Base-by-base conservation (phyloP, 2,888 invertebrate genomes). In the Eupithecia vulgata region DNA sequence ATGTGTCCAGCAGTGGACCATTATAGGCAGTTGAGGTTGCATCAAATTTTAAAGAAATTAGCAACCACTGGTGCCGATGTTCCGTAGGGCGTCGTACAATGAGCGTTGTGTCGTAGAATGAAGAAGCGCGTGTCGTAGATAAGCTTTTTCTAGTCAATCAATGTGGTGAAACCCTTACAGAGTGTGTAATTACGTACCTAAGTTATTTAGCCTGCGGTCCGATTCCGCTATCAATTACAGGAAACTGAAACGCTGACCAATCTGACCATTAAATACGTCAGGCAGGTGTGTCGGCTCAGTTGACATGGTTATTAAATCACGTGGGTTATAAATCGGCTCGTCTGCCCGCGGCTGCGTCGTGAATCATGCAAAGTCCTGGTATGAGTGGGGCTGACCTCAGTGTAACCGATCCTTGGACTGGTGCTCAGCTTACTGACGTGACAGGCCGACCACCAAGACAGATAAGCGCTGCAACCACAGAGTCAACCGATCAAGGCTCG, bases 221-320 rank as follows among this genome's bases (percentile, higher is more conserved):
- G 48, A 48, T 48, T 52, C 21, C 48, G 21, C 48, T 52, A 52
- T 61, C 61, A 25, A 67, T 72, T 74, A 78, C 78, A 78, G 75
- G 76, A 76, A 78, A 76, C 74, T 76, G 70, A 72, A 76, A 73
- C 69, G 69, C 66, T 71, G 71, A 73, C 71, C 74, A 76, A 76
- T 71, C 66, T 71, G 71, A 73, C 71, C 76, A 76, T 78, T 73
- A 73, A 57, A 57, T 61, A 67, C 57, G 68, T 67, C 67, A 73
- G 70, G 66, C 67, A 73, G 70, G 66, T 67, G 70, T 57, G 72
- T 78, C 71, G 67, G 64, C 13, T 71, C 68, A 73, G 67, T 75
- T 70, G 72, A 73, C 71, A 67, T 73, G 64, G 70, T 68, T 75
- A 71, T 75, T 77, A 65, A 77, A 77, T 76, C 73, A 73, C 68